Base-by-base conservation (phyloP, 2,797 vertebrate genomes). In the Scleropages formosus region DNA sequence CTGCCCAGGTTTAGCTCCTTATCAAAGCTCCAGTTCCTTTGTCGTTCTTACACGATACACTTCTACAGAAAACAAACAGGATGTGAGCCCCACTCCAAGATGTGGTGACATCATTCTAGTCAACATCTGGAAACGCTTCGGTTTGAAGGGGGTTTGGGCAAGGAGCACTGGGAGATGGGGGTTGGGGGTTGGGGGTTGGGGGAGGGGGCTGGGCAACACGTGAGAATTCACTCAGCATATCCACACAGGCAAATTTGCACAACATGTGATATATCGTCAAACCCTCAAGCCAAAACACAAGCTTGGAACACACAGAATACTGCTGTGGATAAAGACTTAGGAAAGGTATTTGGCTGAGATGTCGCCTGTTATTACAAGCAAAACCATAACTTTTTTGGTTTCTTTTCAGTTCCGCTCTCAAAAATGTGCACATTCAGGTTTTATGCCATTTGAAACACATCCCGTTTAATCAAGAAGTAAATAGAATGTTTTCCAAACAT, bases 61-160 rank as follows among this genome's bases (percentile, higher is more conserved):
- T 75, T 69, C 65, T 53, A 59, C 65, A 49, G 65, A 75, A 69
- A 69, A 24, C 26, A 56, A 75, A 65, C 65, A 61, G 65, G 74
- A 61, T 51, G 39, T 39, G 44, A 70, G 75, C 15, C 66, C 47
- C 18, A 10, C 22, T 70, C 74, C 24, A 58, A 60, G 58, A 12
- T 61, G 46, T 7, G 46, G 46, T 76, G 66, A 76, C 74, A 70
- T 76, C 74, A 76, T 51, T 58, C 66, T 39, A 51, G 44, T 47
- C 44, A 44, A 70, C 74, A 76, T 76, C 59, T 76, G 74, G 74
- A 76, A 76, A 70, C 46, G 24, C 56, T 76, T 76, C 75, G 61
- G 16, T 39, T 22, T 31, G 22, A 49, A n/a, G 44, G 22, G 44
- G 72, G 72, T 63, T 49, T 61, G n/a, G 22, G 59, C 8, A n/a